These are phyloP conservation scores for Trachelus stipa DNA, from an alignment of 2,888 invertebrate genomes.

Conservation along the genomic window DNA sequence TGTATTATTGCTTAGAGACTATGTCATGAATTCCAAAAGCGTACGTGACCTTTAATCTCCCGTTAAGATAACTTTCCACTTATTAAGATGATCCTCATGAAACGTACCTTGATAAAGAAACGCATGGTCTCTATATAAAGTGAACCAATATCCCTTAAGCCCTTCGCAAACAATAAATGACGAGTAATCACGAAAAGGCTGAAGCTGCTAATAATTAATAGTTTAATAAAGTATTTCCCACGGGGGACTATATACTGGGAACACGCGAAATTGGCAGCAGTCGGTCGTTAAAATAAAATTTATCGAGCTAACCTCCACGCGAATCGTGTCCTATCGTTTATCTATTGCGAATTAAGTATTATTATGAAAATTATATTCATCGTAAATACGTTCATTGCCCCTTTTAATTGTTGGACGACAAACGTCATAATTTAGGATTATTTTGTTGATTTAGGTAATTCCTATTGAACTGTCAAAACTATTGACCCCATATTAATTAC, in stretches of 20 bases:
- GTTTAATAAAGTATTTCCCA: neutral
- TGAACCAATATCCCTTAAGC: neutral
- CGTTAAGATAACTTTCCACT: neutral
- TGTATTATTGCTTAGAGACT: neutral
- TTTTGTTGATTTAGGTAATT: neutral
- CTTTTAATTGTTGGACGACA: neutral
- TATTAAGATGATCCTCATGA: neutral
- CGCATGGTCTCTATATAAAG: neutral
- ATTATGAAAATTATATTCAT: neutral
- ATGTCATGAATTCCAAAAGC: neutral
- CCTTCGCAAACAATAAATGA: neutral
- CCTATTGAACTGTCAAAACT: neutral
- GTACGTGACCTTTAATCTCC: neutral
- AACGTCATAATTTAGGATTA: no score
- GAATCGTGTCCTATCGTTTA: neutral
- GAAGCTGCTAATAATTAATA: neutral
- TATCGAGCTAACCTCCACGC: neutral
- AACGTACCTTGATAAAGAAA: neutral
- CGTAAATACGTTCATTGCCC: neutral
- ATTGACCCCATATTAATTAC: no score
- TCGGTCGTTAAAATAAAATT: neutral
- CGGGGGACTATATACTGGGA: neutral
- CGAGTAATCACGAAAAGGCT: neutral
- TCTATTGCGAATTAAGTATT: neutral
- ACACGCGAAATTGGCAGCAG: conserved; percentile 1